These are phyloP conservation scores for Stenotaenia linearis DNA, from an alignment of 2,888 invertebrate species.

Conservation along the genomic window DNA sequence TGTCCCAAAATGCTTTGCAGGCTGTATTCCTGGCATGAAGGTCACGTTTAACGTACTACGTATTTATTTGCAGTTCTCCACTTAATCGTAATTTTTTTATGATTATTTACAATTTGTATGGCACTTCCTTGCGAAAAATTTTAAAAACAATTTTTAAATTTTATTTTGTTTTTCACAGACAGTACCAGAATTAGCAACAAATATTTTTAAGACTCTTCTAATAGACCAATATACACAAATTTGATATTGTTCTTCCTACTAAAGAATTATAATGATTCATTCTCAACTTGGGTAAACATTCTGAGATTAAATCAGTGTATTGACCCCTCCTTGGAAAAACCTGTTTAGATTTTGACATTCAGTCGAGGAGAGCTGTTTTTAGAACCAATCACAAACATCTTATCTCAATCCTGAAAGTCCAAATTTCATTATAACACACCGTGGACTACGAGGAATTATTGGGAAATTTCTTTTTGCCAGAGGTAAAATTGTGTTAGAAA, in stretches of 20 bases:
- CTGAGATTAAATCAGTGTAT: not conserved
- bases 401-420: not conserved
- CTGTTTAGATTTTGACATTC: not conserved
- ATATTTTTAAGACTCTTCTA: too few species aligned
- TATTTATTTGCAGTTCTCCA: not conserved
- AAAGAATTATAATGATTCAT: not conserved
- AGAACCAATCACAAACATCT: not conserved
- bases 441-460: not conserved
- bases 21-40: not conserved
- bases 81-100: too few species aligned
- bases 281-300: not conserved
- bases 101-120: too few species aligned
- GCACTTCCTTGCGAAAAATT: too few species aligned
- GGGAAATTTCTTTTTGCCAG: too few species aligned
- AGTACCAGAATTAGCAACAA: not conserved
- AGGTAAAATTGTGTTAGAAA: too few species aligned
- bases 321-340: not conserved
- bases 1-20: not conserved
- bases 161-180: not conserved
- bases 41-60: not conserved
- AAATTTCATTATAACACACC: not conserved
- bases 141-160: not conserved
- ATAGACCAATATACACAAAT: too few species aligned
- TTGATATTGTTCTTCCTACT: too few species aligned
- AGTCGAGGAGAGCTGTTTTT: not conserved